A percentile compares a stretch with the other conserved stretches of the same genome.
These are phyloP conservation scores for Nematostella vectensis DNA, from an alignment of 92 coral and sea anemone genomes.

Conservation along the genomic window DNA sequence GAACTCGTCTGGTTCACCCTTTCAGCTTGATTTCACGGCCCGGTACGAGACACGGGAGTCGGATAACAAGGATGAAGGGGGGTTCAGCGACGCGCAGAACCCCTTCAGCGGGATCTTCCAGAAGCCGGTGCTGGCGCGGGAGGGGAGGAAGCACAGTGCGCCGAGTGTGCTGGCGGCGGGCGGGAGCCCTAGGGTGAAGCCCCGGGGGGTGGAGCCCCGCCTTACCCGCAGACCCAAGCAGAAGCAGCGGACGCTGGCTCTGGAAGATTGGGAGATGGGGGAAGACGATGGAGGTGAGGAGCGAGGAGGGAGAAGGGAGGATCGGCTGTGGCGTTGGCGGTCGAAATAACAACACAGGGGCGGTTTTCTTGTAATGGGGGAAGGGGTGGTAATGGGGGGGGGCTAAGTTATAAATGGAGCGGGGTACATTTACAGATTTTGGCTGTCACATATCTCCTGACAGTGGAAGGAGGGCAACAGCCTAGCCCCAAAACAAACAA, in stretches of 20 bases:
- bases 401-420: background rate
- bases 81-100: constrained; percentile 22
- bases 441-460: too few relatives aligned
- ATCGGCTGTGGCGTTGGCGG: background rate
- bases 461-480: too few relatives aligned
- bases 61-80: background rate
- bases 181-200: constrained; percentile 24
- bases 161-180: constrained; percentile 17
- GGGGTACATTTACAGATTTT: too few relatives aligned
- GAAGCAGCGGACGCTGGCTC: constrained; percentile 57
- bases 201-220: constrained; percentile 41
- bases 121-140: constrained; percentile 63
- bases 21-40: constrained; percentile 71
- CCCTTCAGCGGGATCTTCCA: constrained; percentile 59
- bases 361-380: background rate
- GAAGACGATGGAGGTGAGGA: constrained; percentile 27
- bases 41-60: background rate
- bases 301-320: background rate
- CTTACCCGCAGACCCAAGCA: constrained; percentile 57
- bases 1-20: constrained; percentile 40
- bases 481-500: too few relatives aligned
- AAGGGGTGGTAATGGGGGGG: background rate
- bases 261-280: constrained; percentile 68
- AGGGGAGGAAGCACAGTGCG: constrained; percentile 46
- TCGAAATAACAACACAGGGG: background rate